Conservation (phyloP, 2,113 vertebrate species). For the Rafetus swinhoei region DNA sequence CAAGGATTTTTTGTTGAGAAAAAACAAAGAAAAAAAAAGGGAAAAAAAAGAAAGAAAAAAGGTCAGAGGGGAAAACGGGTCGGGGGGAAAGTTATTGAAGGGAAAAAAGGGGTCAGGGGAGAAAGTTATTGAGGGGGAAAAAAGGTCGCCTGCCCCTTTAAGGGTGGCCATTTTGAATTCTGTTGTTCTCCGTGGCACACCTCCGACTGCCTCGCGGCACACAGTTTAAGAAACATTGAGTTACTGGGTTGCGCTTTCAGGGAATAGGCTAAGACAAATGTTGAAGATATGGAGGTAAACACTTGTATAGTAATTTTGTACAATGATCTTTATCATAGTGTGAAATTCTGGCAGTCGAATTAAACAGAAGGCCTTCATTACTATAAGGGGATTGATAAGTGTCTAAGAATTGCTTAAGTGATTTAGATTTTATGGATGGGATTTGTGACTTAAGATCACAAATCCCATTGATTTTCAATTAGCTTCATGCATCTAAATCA, state of each 20-base stretch:
- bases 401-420: neutral
- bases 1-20: too few relatives aligned
- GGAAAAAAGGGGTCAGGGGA: too few relatives aligned
- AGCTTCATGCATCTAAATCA: neutral
- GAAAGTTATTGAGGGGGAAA: too few relatives aligned
- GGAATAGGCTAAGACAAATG: neutral
- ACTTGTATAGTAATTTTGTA: accelerated
- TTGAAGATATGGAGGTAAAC: neutral
- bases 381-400: neutral
- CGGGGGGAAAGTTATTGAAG: too few relatives aligned
- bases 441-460: neutral
- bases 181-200: too few relatives aligned
- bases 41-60: too few relatives aligned
- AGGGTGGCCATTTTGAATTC: too few relatives aligned
- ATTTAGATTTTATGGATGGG: neutral
- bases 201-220: too few relatives aligned
- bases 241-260: neutral
- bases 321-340: neutral
- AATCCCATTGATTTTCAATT: neutral
- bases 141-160: too few relatives aligned
- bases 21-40: too few relatives aligned
- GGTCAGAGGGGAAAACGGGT: too few relatives aligned
- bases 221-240: too few relatives aligned
- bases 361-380: neutral
- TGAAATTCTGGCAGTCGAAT: neutral